Evolutionary conservation across 92 coral and sea anemone species (phyloP).

Genomic region (Umimayanthus kanabou): DNA sequence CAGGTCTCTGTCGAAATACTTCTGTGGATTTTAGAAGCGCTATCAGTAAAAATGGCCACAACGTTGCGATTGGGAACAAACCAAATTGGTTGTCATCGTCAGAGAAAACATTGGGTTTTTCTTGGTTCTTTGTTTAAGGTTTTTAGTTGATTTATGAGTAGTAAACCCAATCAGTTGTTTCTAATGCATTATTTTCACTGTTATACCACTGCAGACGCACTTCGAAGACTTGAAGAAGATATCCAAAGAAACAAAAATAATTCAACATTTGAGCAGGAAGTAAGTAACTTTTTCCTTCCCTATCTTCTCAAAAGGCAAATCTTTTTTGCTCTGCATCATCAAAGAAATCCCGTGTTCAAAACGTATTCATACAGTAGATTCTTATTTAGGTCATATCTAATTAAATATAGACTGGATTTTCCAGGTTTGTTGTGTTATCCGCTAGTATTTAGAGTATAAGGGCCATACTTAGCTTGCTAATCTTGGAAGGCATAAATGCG

Average conservation of each 20-base stretch:
- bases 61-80: neutral
- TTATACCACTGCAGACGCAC: slow-evolving; percentile 10
- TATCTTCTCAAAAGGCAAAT: too few relatives aligned
- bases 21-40: neutral
- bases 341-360: too few relatives aligned
- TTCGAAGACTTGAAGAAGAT: slow-evolving; percentile 33
- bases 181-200: neutral
- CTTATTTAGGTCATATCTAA: too few relatives aligned
- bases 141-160: neutral
- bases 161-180: neutral
- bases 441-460: too few relatives aligned
- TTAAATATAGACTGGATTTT: too few relatives aligned
- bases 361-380: too few relatives aligned
- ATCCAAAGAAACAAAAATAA: neutral
- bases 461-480: too few relatives aligned
- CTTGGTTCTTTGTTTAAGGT: neutral
- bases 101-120: neutral
- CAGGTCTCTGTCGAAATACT: too few relatives aligned
- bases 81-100: neutral
- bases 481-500: too few relatives aligned
- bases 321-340: too few relatives aligned
- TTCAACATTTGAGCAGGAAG: slow-evolving; percentile 17
- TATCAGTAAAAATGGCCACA: neutral
- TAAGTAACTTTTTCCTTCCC: too few relatives aligned
- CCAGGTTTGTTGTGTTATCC: too few relatives aligned